phyloP scores from a whole-genome alignment of 2,113 vertebrate genomes.

The Pangasianodon gigas region DNA sequence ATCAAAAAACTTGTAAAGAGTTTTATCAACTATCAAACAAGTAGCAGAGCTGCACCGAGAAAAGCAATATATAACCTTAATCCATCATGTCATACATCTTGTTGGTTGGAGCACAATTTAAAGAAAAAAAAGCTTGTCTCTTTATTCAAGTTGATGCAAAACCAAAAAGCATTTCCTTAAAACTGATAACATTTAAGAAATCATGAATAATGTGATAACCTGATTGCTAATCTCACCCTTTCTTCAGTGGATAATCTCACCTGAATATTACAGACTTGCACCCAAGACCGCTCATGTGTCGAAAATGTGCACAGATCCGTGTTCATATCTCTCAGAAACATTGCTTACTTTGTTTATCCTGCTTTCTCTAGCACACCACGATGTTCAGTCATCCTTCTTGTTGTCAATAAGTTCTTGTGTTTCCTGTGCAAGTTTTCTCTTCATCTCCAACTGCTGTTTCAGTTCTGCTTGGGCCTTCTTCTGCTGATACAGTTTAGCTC shows the following conservation, averaged over 20 bases:
- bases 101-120: not conserved
- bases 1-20: not conserved
- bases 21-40: not conserved
- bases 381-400: conserved; percentile 79
- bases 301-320: not conserved
- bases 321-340: not conserved
- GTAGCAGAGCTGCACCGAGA: not conserved
- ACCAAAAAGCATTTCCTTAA: not conserved
- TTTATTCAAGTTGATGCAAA: too few relatives aligned
- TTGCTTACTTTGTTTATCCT: not conserved
- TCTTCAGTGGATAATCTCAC: too few relatives aligned
- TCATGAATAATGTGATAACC: too few relatives aligned
- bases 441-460: conserved; percentile 69
- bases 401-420: conserved; percentile 72
- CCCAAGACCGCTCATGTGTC: not conserved
- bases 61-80: not conserved
- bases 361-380: not conserved
- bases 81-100: not conserved
- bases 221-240: too few relatives aligned
- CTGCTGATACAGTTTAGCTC: conserved; percentile 87
- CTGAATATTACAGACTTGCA: too few relatives aligned
- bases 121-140: too few relatives aligned
- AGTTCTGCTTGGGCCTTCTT: conserved; percentile 76
- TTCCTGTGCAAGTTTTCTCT: conserved; percentile 68
- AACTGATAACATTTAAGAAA: too few relatives aligned